Base-by-base conservation (phyloP, 1,140 invertebrate genomes). In the Sinonovacula constricta region DNA sequence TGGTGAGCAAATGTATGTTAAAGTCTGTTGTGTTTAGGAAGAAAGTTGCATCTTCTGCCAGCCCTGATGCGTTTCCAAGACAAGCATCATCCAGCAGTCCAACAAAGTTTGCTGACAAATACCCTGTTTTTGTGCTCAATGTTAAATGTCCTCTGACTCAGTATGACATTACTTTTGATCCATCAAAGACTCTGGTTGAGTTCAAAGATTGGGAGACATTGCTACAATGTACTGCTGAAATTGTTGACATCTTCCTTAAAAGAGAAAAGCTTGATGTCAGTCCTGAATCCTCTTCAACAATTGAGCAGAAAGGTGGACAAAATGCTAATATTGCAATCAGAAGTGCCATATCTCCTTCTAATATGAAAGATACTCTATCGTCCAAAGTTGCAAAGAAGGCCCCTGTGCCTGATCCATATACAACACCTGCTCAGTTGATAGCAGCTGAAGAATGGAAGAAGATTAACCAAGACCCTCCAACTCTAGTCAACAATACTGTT, bases 121-220 rank as follows among this genome's bases (percentile, higher is more conserved):
- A 92, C 86, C 91, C 92, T 54, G 88, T 93, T 69, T 95, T 92
- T 91, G 88, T 94, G 63, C 66, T 94, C 26, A 93, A 94, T 85
- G 91, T 95, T 70, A 89, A 88, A 71, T 94, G 94, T 83, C 92
- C 93, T 14, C 86, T 91, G 63, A 88, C 84, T 72, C 92, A 92
- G 79, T 93, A 94, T 88, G 93, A 94, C 81, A 90, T 94, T 2
- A 91, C 88, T 53, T 89, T 92, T 80, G 92, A 92, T 72, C 89
- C 91, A 30, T 90, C 89, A 24, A 92, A 93, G 86, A 92, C 91
- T 57, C 75, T 92, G 30, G 88, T 94, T 22, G 93, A 94, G 88
- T 95, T 95, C 84, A 92, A 91, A 87, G 91, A 94, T 69, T 94
- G 93, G 92, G 87, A 92, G 36, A 75, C 88, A 59, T 84, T 94